Evolutionary conservation across 2,797 vertebrate genomes (phyloP).

Genomic region (Lutjanus campechanus): DNA sequence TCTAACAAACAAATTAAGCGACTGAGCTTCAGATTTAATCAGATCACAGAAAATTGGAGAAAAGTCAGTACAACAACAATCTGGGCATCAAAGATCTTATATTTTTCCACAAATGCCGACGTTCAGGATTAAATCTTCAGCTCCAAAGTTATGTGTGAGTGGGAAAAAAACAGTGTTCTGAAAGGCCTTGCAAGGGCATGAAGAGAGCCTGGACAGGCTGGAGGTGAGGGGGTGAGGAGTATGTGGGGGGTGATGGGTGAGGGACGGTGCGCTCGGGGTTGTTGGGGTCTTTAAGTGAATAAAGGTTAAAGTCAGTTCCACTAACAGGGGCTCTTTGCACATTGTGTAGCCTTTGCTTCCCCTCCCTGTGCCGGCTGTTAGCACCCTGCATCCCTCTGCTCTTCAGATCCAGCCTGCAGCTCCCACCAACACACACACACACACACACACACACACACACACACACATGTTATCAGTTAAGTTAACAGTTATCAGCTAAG

Average conservation of each 20-base stretch:
- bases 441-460: slow-evolving; percentile 1
- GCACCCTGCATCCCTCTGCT: slow-evolving; percentile 60
- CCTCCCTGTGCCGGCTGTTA: slow-evolving; percentile 65
- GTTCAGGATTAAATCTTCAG: not conserved
- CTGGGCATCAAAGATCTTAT: no score
- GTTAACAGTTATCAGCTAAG: no score
- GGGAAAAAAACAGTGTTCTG: not conserved
- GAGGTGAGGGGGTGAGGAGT: not conserved
- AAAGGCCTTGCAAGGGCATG: not conserved
- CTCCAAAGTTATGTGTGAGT: not conserved
- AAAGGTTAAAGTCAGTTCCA: slow-evolving; percentile 68
- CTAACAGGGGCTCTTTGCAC: slow-evolving; percentile 82
- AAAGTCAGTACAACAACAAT: no score
- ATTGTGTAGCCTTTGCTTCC: slow-evolving; percentile 49
- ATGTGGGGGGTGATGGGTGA: not conserved
- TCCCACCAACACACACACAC: slow-evolving; percentile 30
- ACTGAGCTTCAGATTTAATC: not conserved
- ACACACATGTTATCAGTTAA: not conserved
- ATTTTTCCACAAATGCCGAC: no score
- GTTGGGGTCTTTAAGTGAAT: slow-evolving; percentile 51
- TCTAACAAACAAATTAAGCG: not conserved
- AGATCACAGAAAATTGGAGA: not conserved
- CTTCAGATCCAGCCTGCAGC: slow-evolving; percentile 22
- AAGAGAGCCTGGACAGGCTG: not conserved
- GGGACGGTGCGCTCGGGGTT: not conserved